A percentile compares a stretch with the other conserved stretches of the same genome.
These are phyloP conservation scores for Eurosta solidaginis DNA, from an alignment of 1,140 invertebrate species.

Conservation along the genomic window DNA sequence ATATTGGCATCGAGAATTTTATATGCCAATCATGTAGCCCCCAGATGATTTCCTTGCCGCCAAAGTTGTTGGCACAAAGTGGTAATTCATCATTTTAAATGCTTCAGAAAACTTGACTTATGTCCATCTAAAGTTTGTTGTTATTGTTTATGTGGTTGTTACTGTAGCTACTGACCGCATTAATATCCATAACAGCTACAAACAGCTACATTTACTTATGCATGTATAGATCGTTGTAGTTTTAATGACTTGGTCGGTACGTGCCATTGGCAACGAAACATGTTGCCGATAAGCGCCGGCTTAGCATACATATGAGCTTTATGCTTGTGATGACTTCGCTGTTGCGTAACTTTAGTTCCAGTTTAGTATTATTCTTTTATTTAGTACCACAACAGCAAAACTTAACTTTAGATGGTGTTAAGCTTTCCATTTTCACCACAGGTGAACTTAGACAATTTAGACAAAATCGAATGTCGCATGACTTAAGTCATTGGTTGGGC, in stretches of 20 bases:
- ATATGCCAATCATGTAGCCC: neutral
- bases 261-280: neutral
- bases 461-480: too few relatives aligned
- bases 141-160: neutral
- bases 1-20: neutral
- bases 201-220: neutral
- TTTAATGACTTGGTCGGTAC: conserved; percentile 16
- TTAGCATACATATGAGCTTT: neutral
- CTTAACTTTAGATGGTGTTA: too few relatives aligned
- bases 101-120: neutral
- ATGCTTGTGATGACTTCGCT: neutral
- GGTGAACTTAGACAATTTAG: too few relatives aligned
- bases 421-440: too few relatives aligned
- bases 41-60: conserved; percentile 22
- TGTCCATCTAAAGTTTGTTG: neutral
- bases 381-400: too few relatives aligned
- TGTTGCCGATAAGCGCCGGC: conserved; percentile 25
- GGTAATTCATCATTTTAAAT: conserved; percentile 29
- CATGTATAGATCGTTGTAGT: neutral
- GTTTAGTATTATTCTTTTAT: too few relatives aligned
- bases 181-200: conserved; percentile 24
- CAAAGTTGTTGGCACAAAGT: conserved; percentile 15
- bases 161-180: neutral
- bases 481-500: too few relatives aligned
- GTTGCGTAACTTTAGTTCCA: too few relatives aligned